Evolutionary conservation across 2,888 invertebrate species (phyloP).

Genomic region (Aromia moschata): DNA sequence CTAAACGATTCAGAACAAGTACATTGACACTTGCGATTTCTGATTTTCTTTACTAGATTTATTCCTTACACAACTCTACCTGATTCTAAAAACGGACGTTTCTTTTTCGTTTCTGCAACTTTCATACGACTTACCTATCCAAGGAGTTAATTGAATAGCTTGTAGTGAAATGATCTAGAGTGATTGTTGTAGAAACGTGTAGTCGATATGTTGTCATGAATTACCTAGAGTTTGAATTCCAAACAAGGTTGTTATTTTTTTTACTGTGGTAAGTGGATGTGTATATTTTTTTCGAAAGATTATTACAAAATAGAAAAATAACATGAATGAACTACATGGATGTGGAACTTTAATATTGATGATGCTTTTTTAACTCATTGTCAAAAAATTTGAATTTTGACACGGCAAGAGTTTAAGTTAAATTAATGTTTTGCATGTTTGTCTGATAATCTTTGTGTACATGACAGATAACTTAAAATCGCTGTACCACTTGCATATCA

Average conservation of each 20-base stretch:
- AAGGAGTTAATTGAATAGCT: conserved; percentile 5
- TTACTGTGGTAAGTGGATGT: no score
- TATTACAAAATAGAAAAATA: no score
- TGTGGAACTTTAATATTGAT: no score
- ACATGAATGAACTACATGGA: no score
- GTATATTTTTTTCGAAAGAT: no score
- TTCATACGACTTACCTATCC: conserved; percentile 9
- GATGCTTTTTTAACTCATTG: no score
- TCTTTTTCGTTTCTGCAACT: conserved; percentile 11
- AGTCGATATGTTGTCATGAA: conserved; percentile 1
- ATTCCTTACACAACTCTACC: conserved; percentile 2
- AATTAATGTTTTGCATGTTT: no score
- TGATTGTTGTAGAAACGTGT: conserved; percentile 12
- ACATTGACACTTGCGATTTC: conserved; percentile 6
- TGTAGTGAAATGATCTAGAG: conserved; percentile 13
- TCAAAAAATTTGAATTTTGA: no score
- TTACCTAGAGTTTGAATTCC: conserved; percentile 12
- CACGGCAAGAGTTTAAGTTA: no score
- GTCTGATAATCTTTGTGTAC: no score
- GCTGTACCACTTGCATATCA: no score
- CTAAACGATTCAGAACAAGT: not conserved
- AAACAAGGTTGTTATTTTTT: conserved; percentile 10
- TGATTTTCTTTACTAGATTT: not conserved
- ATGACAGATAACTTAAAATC: no score
- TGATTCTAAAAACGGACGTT: conserved; percentile 8